These are phyloP conservation scores for Amblyornis subalaris DNA, from an alignment of 2,113 vertebrate species.

Conservation along the genomic window DNA sequence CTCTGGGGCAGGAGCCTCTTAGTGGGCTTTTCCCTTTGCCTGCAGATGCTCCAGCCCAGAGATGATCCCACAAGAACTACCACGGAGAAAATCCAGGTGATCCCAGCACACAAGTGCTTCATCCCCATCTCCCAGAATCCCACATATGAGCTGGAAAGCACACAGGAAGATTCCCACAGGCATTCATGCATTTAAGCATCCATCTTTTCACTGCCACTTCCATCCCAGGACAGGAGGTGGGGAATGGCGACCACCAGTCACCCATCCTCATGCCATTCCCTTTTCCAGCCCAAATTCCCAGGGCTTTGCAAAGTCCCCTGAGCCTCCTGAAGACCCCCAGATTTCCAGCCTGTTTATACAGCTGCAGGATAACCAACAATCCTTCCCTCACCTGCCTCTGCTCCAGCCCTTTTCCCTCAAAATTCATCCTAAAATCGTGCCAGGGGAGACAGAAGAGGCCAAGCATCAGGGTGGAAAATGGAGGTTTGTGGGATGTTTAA, in stretches of 20 bases:
- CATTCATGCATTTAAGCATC: not conserved
- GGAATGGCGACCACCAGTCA: rapidly evolving
- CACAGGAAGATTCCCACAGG: not conserved
- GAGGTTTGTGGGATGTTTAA: not conserved
- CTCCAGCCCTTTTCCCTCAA: not conserved
- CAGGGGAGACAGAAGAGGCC: not conserved
- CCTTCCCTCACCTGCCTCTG: not conserved
- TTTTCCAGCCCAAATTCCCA: not conserved
- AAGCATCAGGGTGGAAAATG: not conserved
- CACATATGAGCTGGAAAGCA: not conserved
- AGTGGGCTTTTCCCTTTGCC: not conserved
- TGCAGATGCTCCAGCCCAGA: not conserved
- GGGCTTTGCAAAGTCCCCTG: not conserved
- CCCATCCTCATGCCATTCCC: not conserved
- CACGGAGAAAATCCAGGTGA: not conserved
- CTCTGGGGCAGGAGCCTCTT: not conserved
- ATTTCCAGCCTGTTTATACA: not conserved
- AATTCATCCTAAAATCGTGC: not conserved
- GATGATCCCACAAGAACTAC: not conserved
- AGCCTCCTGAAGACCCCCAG: not conserved
- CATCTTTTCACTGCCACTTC: not conserved
- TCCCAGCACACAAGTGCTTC: rapidly evolving
- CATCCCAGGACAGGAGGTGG: not conserved
- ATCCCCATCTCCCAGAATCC: not conserved
- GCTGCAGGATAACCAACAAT: not conserved